phyloP scores from a whole-genome alignment of 1,140 invertebrate species.

The Pseudomyrmex pallidus region DNA sequence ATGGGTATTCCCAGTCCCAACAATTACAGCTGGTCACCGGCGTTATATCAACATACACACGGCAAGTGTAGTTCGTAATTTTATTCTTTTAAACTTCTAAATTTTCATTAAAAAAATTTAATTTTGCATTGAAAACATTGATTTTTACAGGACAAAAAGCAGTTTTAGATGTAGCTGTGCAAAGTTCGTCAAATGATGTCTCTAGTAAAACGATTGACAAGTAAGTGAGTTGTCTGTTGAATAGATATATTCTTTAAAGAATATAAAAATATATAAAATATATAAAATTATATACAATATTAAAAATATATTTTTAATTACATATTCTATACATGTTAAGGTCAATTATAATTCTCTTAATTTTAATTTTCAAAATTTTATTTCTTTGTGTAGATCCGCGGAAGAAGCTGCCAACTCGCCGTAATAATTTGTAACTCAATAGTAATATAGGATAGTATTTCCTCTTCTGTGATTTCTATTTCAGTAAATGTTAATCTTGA shows the following conservation, averaged over 20 bases:
- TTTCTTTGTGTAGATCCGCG: constrained; percentile 44
- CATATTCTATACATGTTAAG: background rate
- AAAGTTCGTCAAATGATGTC: constrained; percentile 72
- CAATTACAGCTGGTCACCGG: constrained; percentile 80
- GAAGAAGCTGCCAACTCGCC: constrained; percentile 59
- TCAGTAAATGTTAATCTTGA: constrained; percentile 46
- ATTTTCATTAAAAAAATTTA: too few relatives aligned
- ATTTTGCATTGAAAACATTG: constrained; percentile 9
- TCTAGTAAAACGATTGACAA: constrained; percentile 74
- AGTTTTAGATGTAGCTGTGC: constrained; percentile 60
- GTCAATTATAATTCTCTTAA: constrained; percentile 2
- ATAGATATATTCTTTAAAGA: background rate
- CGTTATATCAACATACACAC: constrained; percentile 78
- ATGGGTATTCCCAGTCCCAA: constrained; percentile 75
- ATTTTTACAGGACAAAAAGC: constrained; percentile 73
- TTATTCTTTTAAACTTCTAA: background rate
- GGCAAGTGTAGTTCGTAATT: constrained; percentile 66
- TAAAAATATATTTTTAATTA: too few relatives aligned
- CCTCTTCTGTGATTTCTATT: constrained; percentile 67
- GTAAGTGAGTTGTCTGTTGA: constrained; percentile 69
- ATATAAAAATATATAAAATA: background rate
- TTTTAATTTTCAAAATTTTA: background rate
- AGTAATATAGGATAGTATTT: constrained; percentile 43
- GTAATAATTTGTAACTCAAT: constrained; percentile 43
- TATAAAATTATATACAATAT: too few relatives aligned